A percentile compares a stretch with the other conserved stretches of the same genome.
phyloP scores from a whole-genome alignment of 2,888 invertebrate species.

The Agriotes lineatus region DNA sequence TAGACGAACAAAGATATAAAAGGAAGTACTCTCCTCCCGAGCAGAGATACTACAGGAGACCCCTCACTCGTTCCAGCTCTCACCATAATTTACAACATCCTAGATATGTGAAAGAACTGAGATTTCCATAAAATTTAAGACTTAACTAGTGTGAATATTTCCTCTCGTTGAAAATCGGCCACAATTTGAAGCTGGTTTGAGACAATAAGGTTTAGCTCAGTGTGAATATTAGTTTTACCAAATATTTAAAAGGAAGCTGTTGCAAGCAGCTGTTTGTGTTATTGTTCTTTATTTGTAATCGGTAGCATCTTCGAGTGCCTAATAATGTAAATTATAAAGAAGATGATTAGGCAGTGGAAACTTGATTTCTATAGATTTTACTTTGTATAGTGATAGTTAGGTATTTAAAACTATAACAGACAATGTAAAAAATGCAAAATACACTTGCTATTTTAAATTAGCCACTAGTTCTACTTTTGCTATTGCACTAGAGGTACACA shows the following conservation, averaged over 20 bases:
- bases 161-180: no score
- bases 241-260: no score
- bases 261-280: no score
- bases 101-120: constrained; percentile 74
- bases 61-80: constrained; percentile 68
- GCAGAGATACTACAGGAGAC: constrained; percentile 63
- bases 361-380: not conserved
- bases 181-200: no score
- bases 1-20: constrained; percentile 66
- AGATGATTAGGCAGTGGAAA: not conserved
- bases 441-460: not conserved
- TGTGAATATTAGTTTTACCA: no score
- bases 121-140: constrained; percentile 67
- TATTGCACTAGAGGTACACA: not conserved
- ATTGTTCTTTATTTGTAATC: no score
- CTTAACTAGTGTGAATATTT: constrained; percentile 27
- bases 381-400: not conserved
- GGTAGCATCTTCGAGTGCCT: no score
- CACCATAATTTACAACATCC: constrained; percentile 76
- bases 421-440: not conserved
- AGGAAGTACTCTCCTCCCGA: constrained; percentile 67
- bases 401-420: not conserved
- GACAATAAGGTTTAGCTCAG: no score
- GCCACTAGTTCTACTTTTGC: not conserved
- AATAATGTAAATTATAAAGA: not conserved